Percentiles rank a stretch among this genome's conserved stretches.
Evolutionary conservation across 2,888 invertebrate species (phyloP).

Genomic region (Drosophila sordidula): DNA sequence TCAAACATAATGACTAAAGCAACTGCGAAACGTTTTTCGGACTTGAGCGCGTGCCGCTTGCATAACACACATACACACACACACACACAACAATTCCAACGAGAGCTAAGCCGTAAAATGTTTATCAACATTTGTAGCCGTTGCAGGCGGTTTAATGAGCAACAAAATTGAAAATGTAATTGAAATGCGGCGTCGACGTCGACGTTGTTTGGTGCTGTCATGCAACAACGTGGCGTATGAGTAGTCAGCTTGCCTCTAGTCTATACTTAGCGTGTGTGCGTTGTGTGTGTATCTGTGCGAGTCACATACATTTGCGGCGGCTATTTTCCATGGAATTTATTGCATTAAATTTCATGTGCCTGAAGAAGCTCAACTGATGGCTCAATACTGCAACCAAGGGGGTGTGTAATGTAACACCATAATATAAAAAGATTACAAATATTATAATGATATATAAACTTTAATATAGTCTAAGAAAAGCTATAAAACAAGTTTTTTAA

Average conservation of each 20-base stretch:
- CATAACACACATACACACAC: conserved; percentile 46
- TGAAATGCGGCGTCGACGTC: conserved; percentile 52
- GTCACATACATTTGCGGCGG: conserved; percentile 7
- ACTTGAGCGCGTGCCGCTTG: conserved; percentile 67
- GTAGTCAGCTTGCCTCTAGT: conserved; percentile 49
- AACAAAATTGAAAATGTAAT: conserved; percentile 74
- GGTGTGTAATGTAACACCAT: not conserved
- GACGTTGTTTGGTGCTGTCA: conserved; percentile 34
- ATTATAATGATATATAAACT: not conserved
- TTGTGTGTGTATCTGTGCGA: conserved; percentile 16
- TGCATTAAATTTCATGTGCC: conserved; percentile 30
- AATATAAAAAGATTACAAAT: not conserved
- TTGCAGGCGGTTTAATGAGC: conserved; percentile 70
- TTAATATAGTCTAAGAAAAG: too few species aligned
- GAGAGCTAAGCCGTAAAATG: conserved; percentile 47
- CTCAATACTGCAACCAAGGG: conserved; percentile 30
- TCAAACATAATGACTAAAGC: conserved; percentile 28
- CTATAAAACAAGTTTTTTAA: too few species aligned
- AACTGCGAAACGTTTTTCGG: conserved; percentile 43
- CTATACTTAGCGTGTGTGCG: conserved; percentile 13
- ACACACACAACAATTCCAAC: conserved; percentile 7
- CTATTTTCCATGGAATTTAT: conserved; percentile 31
- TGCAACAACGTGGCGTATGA: conserved; percentile 56
- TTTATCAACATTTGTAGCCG: conserved; percentile 62
- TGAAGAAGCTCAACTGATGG: conserved; percentile 33